These are phyloP conservation scores for Eristalis tenax DNA, from an alignment of 2,888 invertebrate species.

Conservation along the genomic window DNA sequence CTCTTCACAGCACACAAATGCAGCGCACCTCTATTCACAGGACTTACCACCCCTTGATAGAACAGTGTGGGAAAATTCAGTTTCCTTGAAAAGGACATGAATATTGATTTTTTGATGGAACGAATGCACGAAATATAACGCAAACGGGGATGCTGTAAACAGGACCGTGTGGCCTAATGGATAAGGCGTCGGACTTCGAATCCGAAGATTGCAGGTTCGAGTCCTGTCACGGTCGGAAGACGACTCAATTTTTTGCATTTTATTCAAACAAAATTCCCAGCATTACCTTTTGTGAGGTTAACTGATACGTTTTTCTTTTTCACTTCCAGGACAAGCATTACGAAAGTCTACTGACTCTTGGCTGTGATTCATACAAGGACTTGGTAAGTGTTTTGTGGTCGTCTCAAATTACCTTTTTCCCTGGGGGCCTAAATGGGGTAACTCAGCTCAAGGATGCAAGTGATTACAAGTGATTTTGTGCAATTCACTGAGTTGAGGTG, in stretches of 20 bases:
- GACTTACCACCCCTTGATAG: neutral
- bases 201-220: slow-evolving; percentile 72
- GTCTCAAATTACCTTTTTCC: neutral
- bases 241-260: neutral
- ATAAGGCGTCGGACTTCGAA: slow-evolving; percentile 72
- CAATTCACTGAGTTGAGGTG: neutral
- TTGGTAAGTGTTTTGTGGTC: slow-evolving; percentile 47
- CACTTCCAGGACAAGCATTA: slow-evolving; percentile 55
- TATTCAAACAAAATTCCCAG: neutral
- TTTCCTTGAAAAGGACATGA: neutral
- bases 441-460: slow-evolving; percentile 3
- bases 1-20: neutral
- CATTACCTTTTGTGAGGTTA: neutral
- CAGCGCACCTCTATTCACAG: neutral
- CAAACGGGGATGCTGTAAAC: slow-evolving; percentile 50
- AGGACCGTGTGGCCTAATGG: slow-evolving; percentile 72
- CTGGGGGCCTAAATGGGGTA: neutral
- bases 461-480: neutral
- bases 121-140: neutral
- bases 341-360: slow-evolving; percentile 41
- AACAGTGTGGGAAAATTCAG: neutral
- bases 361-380: slow-evolving; percentile 55
- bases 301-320: neutral
- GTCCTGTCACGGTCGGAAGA: slow-evolving; percentile 68
- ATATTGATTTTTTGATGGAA: slow-evolving; percentile 61